Evolutionary conservation across 53 echinoderm and acorn worm genomes (phyloP).

Genomic region (Mesocentrotus franciscanus): DNA sequence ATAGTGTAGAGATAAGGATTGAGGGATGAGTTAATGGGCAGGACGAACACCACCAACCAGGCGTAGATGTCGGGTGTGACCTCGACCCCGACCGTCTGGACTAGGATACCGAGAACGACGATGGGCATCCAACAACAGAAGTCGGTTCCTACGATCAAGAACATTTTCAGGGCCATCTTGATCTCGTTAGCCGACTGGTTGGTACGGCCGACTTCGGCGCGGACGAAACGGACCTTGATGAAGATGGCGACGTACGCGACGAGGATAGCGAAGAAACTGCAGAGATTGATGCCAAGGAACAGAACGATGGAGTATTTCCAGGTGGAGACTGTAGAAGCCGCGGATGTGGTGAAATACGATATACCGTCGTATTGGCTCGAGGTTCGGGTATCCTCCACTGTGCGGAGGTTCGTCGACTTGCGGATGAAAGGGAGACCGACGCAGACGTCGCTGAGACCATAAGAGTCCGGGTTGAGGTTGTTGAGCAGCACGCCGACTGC

Average conservation of each 20-base stretch:
- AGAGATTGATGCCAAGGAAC: conserved; percentile 69
- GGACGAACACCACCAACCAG: conserved; percentile 62
- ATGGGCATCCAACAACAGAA: conserved; percentile 72
- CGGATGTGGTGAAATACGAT: not conserved
- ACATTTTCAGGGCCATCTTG: conserved; percentile 67
- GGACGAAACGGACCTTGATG: conserved; percentile 22
- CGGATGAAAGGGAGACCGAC: conserved; percentile 65
- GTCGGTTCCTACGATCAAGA: conserved; percentile 64
- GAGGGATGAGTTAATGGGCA: conserved; percentile 31
- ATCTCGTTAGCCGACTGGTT: conserved; percentile 47
- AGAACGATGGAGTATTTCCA: conserved; percentile 71
- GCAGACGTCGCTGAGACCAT: conserved; percentile 72
- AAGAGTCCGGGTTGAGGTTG: conserved; percentile 24
- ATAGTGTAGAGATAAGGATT: conserved; percentile 73
- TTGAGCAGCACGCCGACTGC: not conserved
- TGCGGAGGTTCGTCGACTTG: not conserved
- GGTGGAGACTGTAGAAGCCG: not conserved
- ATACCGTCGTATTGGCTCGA: not conserved
- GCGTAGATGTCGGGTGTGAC: conserved; percentile 64
- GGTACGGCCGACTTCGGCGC: not conserved
- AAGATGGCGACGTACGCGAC: conserved; percentile 67
- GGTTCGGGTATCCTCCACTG: not conserved
- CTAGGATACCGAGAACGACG: conserved; percentile 68
- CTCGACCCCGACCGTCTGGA: conserved; percentile 47
- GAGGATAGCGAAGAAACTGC: conserved; percentile 61